Conservation (phyloP, 1,140 invertebrate genomes). For the Magallana ariakensis region DNA sequence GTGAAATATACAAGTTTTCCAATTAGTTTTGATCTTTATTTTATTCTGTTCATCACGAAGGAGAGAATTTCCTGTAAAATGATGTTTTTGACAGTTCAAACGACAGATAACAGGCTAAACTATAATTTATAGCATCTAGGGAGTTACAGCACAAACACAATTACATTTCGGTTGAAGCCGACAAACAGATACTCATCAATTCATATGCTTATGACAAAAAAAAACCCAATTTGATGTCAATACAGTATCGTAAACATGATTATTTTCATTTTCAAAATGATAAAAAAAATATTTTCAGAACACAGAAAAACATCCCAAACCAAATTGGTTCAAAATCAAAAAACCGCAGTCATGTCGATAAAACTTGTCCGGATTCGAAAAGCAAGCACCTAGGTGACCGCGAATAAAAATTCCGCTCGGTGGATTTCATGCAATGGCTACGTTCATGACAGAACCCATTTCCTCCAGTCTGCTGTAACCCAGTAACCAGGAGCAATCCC, state of each 20-base stretch:
- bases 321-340: not conserved
- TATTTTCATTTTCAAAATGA: too few relatives aligned
- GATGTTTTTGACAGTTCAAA: conserved; percentile 36
- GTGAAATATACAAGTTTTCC: conserved; percentile 16
- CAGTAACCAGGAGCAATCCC: not conserved
- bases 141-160: not conserved
- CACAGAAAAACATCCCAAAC: not conserved
- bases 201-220: conserved; percentile 44
- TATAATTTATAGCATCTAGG: conserved; percentile 12
- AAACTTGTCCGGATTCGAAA: conserved; percentile 40
- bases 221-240: conserved; percentile 18
- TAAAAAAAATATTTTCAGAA: not conserved
- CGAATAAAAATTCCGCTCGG: conserved; percentile 44
- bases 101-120: conserved; percentile 8
- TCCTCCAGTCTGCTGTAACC: conserved; percentile 43
- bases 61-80: conserved; percentile 38
- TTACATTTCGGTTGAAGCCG: not conserved
- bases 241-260: not conserved
- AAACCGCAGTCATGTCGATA: conserved; percentile 41
- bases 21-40: conserved; percentile 38
- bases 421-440: conserved; percentile 47
- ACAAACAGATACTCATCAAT: conserved; percentile 4
- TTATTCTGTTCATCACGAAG: conserved; percentile 35
- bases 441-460: conserved; percentile 61
- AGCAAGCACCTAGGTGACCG: conserved; percentile 51